Base-by-base conservation (phyloP, 2,888 invertebrate species). In the Arge pagana region DNA sequence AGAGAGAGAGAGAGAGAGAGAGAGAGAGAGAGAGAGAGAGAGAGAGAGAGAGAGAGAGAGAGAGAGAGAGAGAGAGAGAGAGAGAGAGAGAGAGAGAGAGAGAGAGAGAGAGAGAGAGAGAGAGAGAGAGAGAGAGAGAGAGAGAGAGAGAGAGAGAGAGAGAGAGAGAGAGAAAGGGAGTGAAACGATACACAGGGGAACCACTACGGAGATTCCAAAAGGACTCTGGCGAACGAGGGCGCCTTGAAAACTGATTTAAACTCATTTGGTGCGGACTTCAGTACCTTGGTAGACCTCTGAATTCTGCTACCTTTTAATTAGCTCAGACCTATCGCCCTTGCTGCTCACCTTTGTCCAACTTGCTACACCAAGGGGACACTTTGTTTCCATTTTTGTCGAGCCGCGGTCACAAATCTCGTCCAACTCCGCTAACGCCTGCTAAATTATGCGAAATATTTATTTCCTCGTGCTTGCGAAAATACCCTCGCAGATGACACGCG, bases 191-290 rank as follows among this genome's bases (percentile, higher is more conserved):
- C 69, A 70, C 73, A 60, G 64, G 76, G 76, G 74, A 75, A 71
- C 68, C 70, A 74, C 75, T 72, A 75, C 71, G 74, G 70, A 68
- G n/a, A n/a, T n/a, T n/a, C n/a, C n/a, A n/a, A 69, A 65, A 66
- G 31, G 35, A 67, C 64, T 65, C 70, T 19, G 19, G 28, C 5
- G 15, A 4, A 19, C 42, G 71, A 72, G 70, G 72, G 72, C 67
- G 68, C 67, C 66, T 63, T 68, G 73, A 37, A 74, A 75, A 75
- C 74, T 74, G 75, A 76, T 76, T 75, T 76, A 75, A 76, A 74
- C 76, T 76, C 73, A 74, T 72, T 74, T 71, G 65, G 13, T 71
- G 68, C 67, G 28, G 60, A 60, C 62, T 19, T 50, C 7, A 63
- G 65, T 57, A 58, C 6, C 8, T 18, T 19, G 30, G 18, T 11